Percentiles rank a stretch among this genome's conserved stretches.
Conservation (phyloP, 2,797 vertebrate species). For the Sarcophilus harrisii region DNA sequence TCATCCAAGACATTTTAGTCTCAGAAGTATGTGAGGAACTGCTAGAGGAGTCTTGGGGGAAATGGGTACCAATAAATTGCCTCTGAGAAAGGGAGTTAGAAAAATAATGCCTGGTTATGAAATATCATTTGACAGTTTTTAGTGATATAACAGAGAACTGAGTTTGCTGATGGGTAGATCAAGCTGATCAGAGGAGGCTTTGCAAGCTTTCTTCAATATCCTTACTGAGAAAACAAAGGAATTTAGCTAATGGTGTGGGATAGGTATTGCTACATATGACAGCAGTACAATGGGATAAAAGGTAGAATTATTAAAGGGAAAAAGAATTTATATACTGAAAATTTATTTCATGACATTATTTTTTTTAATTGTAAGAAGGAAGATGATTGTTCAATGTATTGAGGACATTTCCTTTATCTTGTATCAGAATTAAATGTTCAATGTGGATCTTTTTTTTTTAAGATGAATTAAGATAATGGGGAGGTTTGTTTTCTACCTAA, state of each 20-base stretch:
- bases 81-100: background rate
- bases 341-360: constrained; percentile 15
- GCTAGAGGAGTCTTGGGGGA: background rate
- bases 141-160: constrained; percentile 15
- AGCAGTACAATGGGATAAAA: background rate
- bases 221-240: constrained; percentile 24
- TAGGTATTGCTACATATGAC: background rate
- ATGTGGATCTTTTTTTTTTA: constrained; percentile 31
- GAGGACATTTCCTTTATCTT: constrained; percentile 24
- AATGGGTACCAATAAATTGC: background rate
- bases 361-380: constrained; percentile 30
- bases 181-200: background rate
- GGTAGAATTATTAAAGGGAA: constrained; percentile 1
- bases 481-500: background rate
- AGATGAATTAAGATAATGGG: constrained; percentile 23
- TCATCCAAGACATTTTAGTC: constrained; percentile 27
- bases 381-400: background rate
- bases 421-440: constrained; percentile 45
- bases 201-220: constrained; percentile 37
- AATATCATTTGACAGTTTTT: constrained; percentile 23
- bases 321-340: constrained; percentile 5
- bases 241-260: constrained; percentile 43
- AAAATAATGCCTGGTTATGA: background rate
- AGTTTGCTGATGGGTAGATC: constrained; percentile 16
- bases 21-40: background rate